A percentile compares a stretch with the other conserved stretches of the same genome.
Conservation (phyloP, 2,797 vertebrate genomes). For the Hyperoplus lanceolatus region DNA sequence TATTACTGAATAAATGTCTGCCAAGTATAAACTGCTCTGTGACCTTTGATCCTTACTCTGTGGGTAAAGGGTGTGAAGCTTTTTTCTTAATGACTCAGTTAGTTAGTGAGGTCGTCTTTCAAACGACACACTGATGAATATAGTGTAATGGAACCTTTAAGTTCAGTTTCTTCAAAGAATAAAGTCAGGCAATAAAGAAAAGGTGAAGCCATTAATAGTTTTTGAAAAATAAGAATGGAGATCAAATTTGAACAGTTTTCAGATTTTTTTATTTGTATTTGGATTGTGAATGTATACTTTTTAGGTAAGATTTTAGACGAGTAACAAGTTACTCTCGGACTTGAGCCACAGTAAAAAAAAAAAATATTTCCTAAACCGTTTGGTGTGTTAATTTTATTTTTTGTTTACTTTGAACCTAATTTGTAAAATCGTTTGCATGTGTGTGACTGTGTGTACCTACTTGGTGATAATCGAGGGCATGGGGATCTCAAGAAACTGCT, state of each 20-base stretch:
- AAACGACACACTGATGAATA: neutral
- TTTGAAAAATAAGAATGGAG: neutral
- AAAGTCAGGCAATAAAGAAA: neutral
- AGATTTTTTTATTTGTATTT: no score
- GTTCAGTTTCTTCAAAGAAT: neutral
- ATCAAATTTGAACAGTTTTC: neutral
- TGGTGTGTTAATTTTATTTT: neutral
- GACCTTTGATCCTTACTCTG: conserved; percentile 24
- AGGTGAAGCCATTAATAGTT: neutral
- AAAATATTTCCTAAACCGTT: neutral
- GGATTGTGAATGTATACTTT: neutral
- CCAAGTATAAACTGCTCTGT: conserved; percentile 37
- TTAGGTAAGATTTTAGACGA: neutral
- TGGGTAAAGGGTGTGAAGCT: conserved; percentile 11
- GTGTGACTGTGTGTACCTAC: conserved; percentile 79
- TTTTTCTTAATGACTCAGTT: conserved; percentile 36
- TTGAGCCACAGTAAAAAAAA: neutral
- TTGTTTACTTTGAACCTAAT: neutral
- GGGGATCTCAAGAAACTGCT: conserved; percentile 97
- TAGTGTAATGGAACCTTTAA: neutral
- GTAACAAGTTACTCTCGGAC: neutral
- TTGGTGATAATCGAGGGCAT: conserved; percentile 97
- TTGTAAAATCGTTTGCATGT: neutral
- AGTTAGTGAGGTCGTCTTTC: conserved; percentile 30
- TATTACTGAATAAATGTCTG: conserved; percentile 23